Percentiles rank a stretch among this genome's conserved stretches.
Conservation (phyloP, 1,140 invertebrate species). For the Ips nitidus region DNA sequence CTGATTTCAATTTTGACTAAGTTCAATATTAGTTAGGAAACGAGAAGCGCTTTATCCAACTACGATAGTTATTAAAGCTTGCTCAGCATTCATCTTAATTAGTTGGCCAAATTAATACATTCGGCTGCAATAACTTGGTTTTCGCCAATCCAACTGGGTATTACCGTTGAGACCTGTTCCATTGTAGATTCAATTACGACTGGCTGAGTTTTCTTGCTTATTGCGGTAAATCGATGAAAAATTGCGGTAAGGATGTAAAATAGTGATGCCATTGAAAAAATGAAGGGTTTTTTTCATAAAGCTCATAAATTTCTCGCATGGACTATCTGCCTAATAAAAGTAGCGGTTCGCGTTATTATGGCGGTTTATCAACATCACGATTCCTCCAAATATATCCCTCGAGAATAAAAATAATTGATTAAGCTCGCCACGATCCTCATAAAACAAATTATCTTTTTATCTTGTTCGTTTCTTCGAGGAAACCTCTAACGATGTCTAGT, state of each 20-base stretch:
- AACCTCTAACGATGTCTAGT: conserved; percentile 10
- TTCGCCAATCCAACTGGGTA: conserved; percentile 3
- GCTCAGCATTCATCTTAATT: conserved; percentile 14
- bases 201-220: background rate
- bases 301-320: conserved; percentile 9
- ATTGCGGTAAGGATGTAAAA: background rate
- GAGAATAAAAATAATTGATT: conserved; percentile 24
- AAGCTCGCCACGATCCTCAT: conserved; percentile 19
- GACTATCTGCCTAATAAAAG: conserved; percentile 23
- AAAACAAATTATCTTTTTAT: conserved; percentile 25
- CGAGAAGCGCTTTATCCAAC: conserved; percentile 3
- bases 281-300: conserved; percentile 1
- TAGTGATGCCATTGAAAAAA: conserved; percentile 4
- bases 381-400: conserved; percentile 12
- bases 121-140: conserved; percentile 7
- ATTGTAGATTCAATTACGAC: conserved; percentile 4
- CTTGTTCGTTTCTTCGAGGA: conserved; percentile 14
- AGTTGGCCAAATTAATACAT: conserved; percentile 13
- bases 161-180: background rate
- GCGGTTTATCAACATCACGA: conserved; percentile 23
- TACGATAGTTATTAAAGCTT: conserved; percentile 6
- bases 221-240: background rate
- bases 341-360: conserved; percentile 17
- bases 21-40: conserved; percentile 2
- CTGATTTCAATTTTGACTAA: conserved; percentile 1